These are phyloP conservation scores for Carabus problematicus DNA, from an alignment of 2,888 invertebrate genomes.

Conservation along the genomic window DNA sequence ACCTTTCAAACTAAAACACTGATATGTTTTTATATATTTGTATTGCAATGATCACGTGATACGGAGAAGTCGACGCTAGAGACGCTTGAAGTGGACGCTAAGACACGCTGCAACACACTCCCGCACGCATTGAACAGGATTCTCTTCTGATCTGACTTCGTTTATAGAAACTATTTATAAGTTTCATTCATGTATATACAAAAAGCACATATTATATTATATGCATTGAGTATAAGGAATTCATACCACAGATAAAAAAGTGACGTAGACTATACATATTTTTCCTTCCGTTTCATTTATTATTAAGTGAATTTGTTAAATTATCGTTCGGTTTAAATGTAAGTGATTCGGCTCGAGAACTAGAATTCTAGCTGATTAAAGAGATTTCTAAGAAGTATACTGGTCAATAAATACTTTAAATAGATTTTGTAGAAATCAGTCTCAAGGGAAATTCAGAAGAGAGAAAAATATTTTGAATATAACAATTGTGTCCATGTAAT, in stretches of 20 bases:
- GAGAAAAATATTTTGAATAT: too few species aligned
- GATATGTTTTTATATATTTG: too few species aligned
- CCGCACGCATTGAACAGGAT: not conserved
- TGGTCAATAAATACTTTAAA: too few species aligned
- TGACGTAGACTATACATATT: not conserved
- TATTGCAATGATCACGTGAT: too few species aligned
- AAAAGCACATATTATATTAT: constrained; percentile 2
- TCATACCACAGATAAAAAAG: not conserved
- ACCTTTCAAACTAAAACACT: not conserved
- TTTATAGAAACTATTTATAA: constrained; percentile 29
- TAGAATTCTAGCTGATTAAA: constrained; percentile 3
- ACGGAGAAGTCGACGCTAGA: not conserved
- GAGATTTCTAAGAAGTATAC: not conserved
- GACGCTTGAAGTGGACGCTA: constrained; percentile 5
- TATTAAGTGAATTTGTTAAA: constrained; percentile 1
- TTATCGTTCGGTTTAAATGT: constrained; percentile 3
- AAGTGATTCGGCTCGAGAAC: too few species aligned
- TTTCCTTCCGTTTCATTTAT: not conserved
- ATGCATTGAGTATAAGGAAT: not conserved
- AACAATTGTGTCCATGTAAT: too few species aligned
- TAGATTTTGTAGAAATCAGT: too few species aligned
- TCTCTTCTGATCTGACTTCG: not conserved
- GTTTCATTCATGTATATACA: constrained; percentile 35
- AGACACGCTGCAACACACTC: constrained; percentile 12
- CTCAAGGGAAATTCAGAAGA: too few species aligned